Base-by-base conservation (phyloP, 2,113 vertebrate species). In the Trinectes maculatus region DNA sequence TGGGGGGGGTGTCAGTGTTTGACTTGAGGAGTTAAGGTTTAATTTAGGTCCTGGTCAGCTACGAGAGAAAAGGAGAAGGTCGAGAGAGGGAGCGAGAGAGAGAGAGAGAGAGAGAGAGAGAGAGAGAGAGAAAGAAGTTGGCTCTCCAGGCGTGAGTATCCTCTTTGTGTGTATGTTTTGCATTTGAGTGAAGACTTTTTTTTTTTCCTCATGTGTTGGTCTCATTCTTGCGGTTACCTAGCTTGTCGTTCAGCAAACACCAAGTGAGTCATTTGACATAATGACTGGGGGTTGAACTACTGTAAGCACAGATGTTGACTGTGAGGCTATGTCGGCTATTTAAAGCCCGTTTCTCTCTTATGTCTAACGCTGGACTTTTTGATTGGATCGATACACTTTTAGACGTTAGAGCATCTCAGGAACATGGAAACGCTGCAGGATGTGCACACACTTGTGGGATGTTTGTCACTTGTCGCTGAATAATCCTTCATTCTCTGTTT, bases 11-110 rank as follows among this genome's bases (percentile, higher is more conserved):
- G 58, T 77, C 74, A 81, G 70, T 91, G 91, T 92, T 92, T 93
- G 89, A 89, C 88, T 89, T 87, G 84, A 89, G 82, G 82, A 89
- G 82, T 71, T 77, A 79, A 89, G 79, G 87, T 90, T 93, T 91
- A 92, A 93, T 88, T 91, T 93, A 91, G 89, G 82, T 65, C 44
- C 85, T 69, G 86, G 85, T 85, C 66, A 84, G 84, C 82, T 25
- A 70, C 40, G 82, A 82, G 71, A 54, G 81, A 59, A 57, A 81
- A 49, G 74, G 51, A 72, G 65, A 64, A n/a, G n/a, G n/a, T n/a
- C n/a, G 44, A 7, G 54, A 28, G 13, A 11, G 6, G 18, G 63
- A 71, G 43, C 5, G 52, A 29, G 44, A 7, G 54, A 28, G 13
- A 11, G 6, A 29, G 63, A 71, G 43, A 8, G 52, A 29, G 12